phyloP scores from a whole-genome alignment of 1,140 invertebrate species.

The Cydia strobilella region DNA sequence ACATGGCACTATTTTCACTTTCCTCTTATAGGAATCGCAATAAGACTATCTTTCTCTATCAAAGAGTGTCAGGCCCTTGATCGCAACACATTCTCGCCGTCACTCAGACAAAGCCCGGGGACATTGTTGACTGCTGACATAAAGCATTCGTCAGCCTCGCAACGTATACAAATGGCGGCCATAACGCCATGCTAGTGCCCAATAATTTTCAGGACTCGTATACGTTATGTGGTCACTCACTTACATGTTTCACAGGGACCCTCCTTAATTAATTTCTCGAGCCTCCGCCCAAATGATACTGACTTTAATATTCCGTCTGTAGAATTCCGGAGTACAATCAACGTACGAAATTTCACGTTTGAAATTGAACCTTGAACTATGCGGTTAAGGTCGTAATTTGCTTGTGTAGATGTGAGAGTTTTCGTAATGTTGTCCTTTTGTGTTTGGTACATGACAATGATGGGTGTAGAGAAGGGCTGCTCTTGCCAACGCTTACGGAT shows the following conservation, averaged over 20 bases:
- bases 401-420: not conserved
- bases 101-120: too few species aligned
- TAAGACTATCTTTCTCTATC: too few species aligned
- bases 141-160: not conserved
- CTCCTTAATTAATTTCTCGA: slow-evolving; percentile 23
- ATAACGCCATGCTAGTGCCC: not conserved
- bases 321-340: slow-evolving; percentile 21
- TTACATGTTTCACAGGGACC: not conserved
- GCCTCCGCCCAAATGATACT: slow-evolving; percentile 23
- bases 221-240: not conserved
- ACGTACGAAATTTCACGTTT: not conserved
- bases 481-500: not conserved
- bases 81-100: not conserved
- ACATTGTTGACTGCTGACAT: not conserved
- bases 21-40: too few species aligned
- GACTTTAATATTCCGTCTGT: slow-evolving; percentile 30
- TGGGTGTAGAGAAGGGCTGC: not conserved
- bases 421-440: slow-evolving; percentile 13
- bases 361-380: not conserved
- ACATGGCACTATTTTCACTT: too few species aligned
- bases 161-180: not conserved
- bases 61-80: too few species aligned
- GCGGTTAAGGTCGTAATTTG: not conserved
- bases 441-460: slow-evolving; percentile 15
- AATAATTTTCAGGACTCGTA: not conserved